phyloP scores from a whole-genome alignment of 2,888 invertebrate genomes.

The Acholoe squamosa region DNA sequence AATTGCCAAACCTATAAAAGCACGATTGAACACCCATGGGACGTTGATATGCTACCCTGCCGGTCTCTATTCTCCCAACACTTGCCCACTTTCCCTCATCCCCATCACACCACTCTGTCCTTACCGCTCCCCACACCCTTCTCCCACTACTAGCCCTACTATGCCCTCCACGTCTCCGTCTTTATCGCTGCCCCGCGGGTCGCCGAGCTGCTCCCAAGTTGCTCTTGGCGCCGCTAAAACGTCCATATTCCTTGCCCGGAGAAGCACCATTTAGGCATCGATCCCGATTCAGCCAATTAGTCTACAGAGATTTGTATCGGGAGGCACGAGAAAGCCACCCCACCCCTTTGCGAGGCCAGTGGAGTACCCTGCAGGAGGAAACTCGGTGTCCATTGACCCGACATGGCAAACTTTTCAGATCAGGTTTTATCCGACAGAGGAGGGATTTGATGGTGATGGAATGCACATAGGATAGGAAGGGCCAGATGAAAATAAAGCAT shows the following conservation, averaged over 20 bases:
- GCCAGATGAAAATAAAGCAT: not conserved
- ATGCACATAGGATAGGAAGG: not conserved
- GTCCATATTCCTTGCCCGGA: not conserved
- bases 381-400: conserved; percentile 43
- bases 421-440: conserved; percentile 30
- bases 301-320: conserved; percentile 21
- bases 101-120: not conserved
- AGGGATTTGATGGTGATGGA: not conserved
- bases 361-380: not conserved
- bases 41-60: no score
- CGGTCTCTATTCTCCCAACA: not conserved
- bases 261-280: conserved; percentile 44
- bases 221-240: not conserved
- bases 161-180: not conserved
- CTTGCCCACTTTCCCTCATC: not conserved
- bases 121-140: not conserved
- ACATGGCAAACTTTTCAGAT: conserved; percentile 25
- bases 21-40: no score
- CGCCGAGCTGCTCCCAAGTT: not conserved
- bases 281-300: conserved; percentile 41
- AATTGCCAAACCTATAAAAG: no score
- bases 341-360: not conserved
- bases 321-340: not conserved
- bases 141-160: not conserved
- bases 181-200: not conserved